These are phyloP conservation scores for Diplodus puntazzo DNA, from an alignment of 2,797 vertebrate genomes.

Conservation along the genomic window DNA sequence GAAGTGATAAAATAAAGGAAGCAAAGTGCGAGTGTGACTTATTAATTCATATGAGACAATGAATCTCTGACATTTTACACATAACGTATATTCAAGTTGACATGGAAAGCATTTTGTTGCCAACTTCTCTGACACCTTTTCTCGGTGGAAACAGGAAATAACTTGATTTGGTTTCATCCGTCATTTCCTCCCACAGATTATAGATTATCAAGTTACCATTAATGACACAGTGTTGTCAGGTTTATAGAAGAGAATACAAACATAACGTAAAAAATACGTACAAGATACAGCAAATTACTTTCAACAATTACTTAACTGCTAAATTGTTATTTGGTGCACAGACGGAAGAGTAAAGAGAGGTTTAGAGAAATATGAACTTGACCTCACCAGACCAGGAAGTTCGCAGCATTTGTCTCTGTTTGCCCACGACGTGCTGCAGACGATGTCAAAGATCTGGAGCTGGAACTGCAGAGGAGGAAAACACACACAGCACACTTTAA, in stretches of 20 bases:
- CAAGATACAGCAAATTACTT: background rate
- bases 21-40: background rate
- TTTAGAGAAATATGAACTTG: slow-evolving; percentile 10
- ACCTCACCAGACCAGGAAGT: slow-evolving; percentile 94
- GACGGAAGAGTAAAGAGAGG: background rate
- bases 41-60: background rate
- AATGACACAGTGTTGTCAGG: background rate
- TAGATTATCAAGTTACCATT: too few relatives aligned
- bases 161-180: background rate
- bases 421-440: slow-evolving; percentile 95
- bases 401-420: slow-evolving; percentile 96
- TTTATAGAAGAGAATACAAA: background rate
- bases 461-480: slow-evolving; percentile 87
- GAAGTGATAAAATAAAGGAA: background rate
- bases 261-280: background rate
- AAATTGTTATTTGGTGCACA: background rate
- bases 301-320: background rate
- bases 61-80: background rate
- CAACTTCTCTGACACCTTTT: too few relatives aligned
- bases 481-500: background rate
- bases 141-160: background rate
- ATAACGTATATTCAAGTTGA: too few relatives aligned
- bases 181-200: background rate
- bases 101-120: background rate
- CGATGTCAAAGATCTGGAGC: slow-evolving; percentile 96